phyloP scores from a whole-genome alignment of 2,888 invertebrate species.

The Drosophila tanythrix region DNA sequence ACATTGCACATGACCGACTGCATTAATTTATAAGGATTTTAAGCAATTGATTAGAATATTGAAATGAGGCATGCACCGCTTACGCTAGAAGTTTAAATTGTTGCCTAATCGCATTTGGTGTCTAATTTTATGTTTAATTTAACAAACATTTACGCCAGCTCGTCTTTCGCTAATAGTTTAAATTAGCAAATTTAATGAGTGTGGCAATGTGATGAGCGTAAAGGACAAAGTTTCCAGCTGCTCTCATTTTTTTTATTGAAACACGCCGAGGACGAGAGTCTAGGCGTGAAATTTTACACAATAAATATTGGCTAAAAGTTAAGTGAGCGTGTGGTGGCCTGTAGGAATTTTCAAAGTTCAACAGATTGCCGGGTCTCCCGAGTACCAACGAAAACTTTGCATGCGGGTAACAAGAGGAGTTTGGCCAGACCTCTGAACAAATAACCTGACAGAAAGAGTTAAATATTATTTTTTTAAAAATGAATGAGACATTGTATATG shows the following conservation, averaged over 20 bases:
- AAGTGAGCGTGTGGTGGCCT: slow-evolving; percentile 28
- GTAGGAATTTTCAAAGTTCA: slow-evolving; percentile 23
- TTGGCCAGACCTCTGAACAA: slow-evolving; percentile 1
- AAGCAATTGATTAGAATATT: slow-evolving; percentile 24
- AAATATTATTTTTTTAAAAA: not conserved
- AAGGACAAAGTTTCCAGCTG: slow-evolving; percentile 69
- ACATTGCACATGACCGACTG: not conserved
- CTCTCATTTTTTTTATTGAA: slow-evolving; percentile 15
- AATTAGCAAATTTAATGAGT: slow-evolving; percentile 75
- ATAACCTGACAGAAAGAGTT: not conserved
- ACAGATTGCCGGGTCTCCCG: slow-evolving; percentile 1
- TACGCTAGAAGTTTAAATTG: slow-evolving; percentile 38
- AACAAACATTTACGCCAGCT: slow-evolving; percentile 44
- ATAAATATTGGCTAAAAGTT: slow-evolving; percentile 63
- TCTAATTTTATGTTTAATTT: slow-evolving; percentile 60
- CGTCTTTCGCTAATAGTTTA: slow-evolving; percentile 57
- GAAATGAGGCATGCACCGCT: slow-evolving; percentile 22
- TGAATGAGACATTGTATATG: not conserved
- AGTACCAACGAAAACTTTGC: slow-evolving; percentile 15
- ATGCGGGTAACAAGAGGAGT: slow-evolving; percentile 3
- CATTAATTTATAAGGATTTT: not conserved
- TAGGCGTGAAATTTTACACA: slow-evolving; percentile 76
- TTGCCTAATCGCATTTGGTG: slow-evolving; percentile 60
- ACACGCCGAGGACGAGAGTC: slow-evolving; percentile 9
- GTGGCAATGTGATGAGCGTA: slow-evolving; percentile 53